phyloP scores from a whole-genome alignment of 2,888 invertebrate genomes.

The Lypha dubia region DNA sequence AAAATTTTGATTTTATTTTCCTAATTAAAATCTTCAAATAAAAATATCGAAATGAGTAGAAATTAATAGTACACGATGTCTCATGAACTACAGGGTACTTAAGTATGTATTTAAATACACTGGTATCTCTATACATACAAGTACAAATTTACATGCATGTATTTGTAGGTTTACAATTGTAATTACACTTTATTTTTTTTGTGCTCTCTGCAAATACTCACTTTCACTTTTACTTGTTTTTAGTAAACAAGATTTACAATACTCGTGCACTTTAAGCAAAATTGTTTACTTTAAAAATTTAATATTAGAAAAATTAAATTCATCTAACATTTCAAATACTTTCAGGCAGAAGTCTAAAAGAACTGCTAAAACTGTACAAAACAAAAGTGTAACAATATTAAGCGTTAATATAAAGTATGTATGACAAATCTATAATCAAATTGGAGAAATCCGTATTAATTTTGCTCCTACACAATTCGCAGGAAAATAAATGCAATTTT shows the following conservation, averaged over 20 bases:
- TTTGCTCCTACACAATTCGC: slow-evolving; percentile 10
- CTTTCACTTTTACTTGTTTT: slow-evolving; percentile 49
- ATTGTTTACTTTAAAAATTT: neutral
- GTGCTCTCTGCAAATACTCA: slow-evolving; percentile 27
- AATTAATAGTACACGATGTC: neutral
- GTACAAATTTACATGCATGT: neutral
- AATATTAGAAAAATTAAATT: neutral
- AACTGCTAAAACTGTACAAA: neutral
- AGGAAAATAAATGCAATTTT: neutral
- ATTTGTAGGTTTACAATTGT: slow-evolving; percentile 10
- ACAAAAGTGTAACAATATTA: too few relatives aligned
- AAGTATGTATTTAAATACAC: neutral
- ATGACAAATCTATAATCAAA: neutral
- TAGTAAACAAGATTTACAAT: neutral
- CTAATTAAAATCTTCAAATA: too few relatives aligned
- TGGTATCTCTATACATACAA: neutral
- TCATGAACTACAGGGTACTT: slow-evolving; percentile 5
- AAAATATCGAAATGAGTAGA: too few relatives aligned
- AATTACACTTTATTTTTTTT: slow-evolving; percentile 32
- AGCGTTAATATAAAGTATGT: neutral
- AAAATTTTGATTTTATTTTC: too few relatives aligned
- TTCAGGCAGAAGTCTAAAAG: neutral
- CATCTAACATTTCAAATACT: neutral
- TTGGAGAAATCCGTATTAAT: neutral
- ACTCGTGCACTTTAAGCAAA: neutral